Base-by-base conservation (phyloP, 2,888 invertebrate species). In the Miltochrista miniata region DNA sequence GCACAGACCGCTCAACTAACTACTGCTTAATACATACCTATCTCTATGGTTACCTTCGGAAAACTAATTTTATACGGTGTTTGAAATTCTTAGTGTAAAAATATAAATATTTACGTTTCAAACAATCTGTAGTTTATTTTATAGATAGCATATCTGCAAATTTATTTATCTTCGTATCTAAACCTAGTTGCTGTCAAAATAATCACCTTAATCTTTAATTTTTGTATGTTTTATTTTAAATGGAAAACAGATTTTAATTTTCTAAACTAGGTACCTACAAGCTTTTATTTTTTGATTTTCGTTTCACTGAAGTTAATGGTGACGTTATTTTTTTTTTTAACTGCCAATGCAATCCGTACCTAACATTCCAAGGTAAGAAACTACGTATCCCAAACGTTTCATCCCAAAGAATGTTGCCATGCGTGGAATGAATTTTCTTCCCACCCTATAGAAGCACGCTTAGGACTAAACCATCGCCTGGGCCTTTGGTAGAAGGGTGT, bases 1-100 rank as follows among this genome's bases (percentile, higher is more conserved):
- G 39, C 47, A 49, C 45, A 53, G 47, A 59, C 53, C 49, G n/a
- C 12, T 18, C 24, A n/a, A 34, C 42, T 24, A 42, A 48, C 37
- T 36, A 37, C 36, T 18, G 30, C 31, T 24, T 13, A 37, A 37
- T 45, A 45, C 14, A 30, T 36, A 11, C 13, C 2, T 24, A 2
- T 24, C 18, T 24, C 18, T 24, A 31, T 30, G n/a, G 14, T 18
- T 40, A 37, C 10, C 13, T 3, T 29, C 15, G 9, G 12, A 14
- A 34, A 41, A 35, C 29, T 30, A 24, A 37, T 59, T 45, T 45
- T 38, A 37, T 35, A 9, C 12, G n/a, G 2, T 37, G 12, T 47
- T 34, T 34, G 30, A 37, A 39, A 14, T 45, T 36, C 13, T 15
- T 24, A 11, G 12, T 36, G 36, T 13, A 12, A 30, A 37, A 38